phyloP scores from a whole-genome alignment of 2,797 vertebrate genomes.

The Oreortyx pictus region DNA sequence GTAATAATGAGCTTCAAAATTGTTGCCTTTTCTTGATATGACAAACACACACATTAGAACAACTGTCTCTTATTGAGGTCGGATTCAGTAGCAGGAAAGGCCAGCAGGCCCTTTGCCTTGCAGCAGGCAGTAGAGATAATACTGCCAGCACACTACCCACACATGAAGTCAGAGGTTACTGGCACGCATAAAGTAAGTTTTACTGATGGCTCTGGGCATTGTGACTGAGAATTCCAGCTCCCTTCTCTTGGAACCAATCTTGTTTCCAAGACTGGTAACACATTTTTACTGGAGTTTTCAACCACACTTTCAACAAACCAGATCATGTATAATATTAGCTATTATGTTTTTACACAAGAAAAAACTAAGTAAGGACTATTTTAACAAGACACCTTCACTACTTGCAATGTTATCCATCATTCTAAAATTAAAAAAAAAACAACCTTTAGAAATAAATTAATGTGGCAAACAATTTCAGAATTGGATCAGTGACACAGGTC shows the following conservation, averaged over 20 bases:
- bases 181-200: not conserved
- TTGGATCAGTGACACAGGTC: not conserved
- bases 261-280: not conserved
- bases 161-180: not conserved
- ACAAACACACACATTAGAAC: slow-evolving; percentile 38
- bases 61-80: not conserved
- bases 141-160: not conserved
- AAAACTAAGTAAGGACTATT: not conserved
- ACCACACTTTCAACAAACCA: not conserved
- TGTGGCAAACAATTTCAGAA: not conserved
- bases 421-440: not conserved
- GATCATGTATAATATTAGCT: not conserved
- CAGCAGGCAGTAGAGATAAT: not conserved
- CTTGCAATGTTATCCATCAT: not conserved
- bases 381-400: not conserved
- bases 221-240: not conserved
- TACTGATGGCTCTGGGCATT: not conserved
- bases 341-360: not conserved
- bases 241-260: not conserved
- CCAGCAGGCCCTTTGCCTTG: not conserved
- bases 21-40: slow-evolving; percentile 35
- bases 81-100: slow-evolving; percentile 29
- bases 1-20: slow-evolving; percentile 48
- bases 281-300: not conserved
- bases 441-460: no score